Base-by-base conservation (phyloP, 1,140 invertebrate genomes). In the Spodoptera litura region DNA sequence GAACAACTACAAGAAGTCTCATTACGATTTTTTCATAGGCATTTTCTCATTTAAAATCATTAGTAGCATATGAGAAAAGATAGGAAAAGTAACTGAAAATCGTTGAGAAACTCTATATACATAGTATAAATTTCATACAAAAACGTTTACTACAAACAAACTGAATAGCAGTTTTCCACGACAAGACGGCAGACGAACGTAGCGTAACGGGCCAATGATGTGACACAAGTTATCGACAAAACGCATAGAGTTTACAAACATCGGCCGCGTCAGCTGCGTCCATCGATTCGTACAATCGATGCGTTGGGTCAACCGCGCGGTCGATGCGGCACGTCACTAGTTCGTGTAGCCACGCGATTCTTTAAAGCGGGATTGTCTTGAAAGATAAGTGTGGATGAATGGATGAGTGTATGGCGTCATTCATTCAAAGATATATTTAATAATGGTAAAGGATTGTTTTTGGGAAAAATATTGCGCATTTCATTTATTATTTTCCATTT, bases 251-350 rank as follows among this genome's bases (percentile, higher is more conserved):
- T 91, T 88, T 88, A 89, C 87, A 87, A 90, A 91, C 89, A 91
- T 62, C 13, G 15, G 78, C 58, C 44, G 35, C 81, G 88, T 88
- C 91, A 91, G 91, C 91, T 90, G 91, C 83, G 74, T 53, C 66
- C 78, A 91, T 91, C 89, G 89, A 91, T 91, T 90, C 77, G 80
- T 70, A 81, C 70, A 88, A 90, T 92, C 89, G 89, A 91, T 89
- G 81, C 78, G 71, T 66, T 80, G 80, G 79, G 83, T 83, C 81
- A 83, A 44, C 56, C 75, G 83, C 74, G 78, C 83, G 86, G 82
- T 89, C 90, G 87, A 91, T 89, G 72, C 31, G 74, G 82, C 81
- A 74, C 81, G 81, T 81, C 81, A 82, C 81, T 82, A 80, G n/a
- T 35, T 66, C 49, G 4, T 59, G 73, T 35, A 13, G 52, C 68